A percentile compares a stretch with the other conserved stretches of the same genome.
phyloP scores from a whole-genome alignment of 2,888 invertebrate genomes.

The Trichacis sp. region DNA sequence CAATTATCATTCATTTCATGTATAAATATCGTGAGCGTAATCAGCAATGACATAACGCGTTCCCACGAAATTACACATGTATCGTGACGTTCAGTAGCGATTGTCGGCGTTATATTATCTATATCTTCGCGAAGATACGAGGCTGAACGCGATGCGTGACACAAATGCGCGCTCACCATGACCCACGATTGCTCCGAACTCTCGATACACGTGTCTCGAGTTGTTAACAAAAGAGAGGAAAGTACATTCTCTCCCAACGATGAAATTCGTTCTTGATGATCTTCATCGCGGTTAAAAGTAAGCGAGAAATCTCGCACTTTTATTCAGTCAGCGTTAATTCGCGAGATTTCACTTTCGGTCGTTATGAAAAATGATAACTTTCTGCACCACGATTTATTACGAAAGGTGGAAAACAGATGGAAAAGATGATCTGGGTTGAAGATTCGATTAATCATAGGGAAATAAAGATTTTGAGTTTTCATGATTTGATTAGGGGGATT shows the following conservation, averaged over 20 bases:
- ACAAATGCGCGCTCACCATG: slow-evolving; percentile 40
- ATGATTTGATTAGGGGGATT: too few relatives aligned
- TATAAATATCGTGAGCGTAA: background rate
- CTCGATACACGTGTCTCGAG: slow-evolving; percentile 8
- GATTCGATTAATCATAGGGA: too few relatives aligned
- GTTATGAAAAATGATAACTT: too few relatives aligned
- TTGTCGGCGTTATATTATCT: background rate
- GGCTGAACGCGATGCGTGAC: slow-evolving; percentile 33
- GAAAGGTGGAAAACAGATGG: too few relatives aligned
- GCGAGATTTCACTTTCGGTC: too few relatives aligned
- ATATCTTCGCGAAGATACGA: slow-evolving; percentile 24
- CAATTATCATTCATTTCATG: background rate
- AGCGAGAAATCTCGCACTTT: too few relatives aligned
- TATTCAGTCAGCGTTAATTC: too few relatives aligned
- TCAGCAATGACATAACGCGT: background rate
- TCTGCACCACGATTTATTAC: too few relatives aligned
- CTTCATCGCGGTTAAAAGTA: too few relatives aligned
- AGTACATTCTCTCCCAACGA: background rate
- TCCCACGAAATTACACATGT: background rate
- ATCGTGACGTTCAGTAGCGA: background rate
- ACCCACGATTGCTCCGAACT: slow-evolving; percentile 38
- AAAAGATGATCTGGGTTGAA: too few relatives aligned
- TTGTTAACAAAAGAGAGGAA: slow-evolving; percentile 12
- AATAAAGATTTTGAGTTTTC: too few relatives aligned
- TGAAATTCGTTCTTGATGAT: too few relatives aligned